A percentile compares a stretch with the other conserved stretches of the same genome.
phyloP scores from a whole-genome alignment of 2,113 vertebrate genomes.

The Macquaria ambigua region DNA sequence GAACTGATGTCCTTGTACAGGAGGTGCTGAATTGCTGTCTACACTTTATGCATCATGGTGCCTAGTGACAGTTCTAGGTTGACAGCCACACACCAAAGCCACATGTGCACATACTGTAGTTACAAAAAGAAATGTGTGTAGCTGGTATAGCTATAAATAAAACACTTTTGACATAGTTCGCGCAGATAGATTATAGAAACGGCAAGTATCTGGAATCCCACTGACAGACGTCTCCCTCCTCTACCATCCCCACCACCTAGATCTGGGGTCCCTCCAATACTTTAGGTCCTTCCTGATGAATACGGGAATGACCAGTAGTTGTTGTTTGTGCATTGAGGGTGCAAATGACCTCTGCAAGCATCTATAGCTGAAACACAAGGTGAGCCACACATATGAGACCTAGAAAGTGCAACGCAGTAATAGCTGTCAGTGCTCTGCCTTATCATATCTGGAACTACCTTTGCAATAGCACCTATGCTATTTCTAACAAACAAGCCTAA shows the following conservation, averaged over 20 bases:
- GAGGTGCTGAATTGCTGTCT: slow-evolving; percentile 34
- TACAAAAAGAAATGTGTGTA: slow-evolving; percentile 25
- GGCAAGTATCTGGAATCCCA: background rate
- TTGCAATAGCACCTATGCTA: background rate
- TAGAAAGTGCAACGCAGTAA: background rate
- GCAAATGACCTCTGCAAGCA: slow-evolving; percentile 18
- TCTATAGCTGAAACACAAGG: slow-evolving; percentile 5
- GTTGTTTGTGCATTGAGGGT: slow-evolving; percentile 2
- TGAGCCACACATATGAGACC: background rate
- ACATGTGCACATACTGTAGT: slow-evolving; percentile 23
- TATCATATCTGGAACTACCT: background rate
- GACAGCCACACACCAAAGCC: slow-evolving; percentile 28
- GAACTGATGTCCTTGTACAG: slow-evolving; percentile 1
- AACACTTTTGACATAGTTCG: slow-evolving; percentile 24
- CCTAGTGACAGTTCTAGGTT: slow-evolving; percentile 57
- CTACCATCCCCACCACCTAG: background rate
- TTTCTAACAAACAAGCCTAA: background rate
- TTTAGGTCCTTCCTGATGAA: background rate
- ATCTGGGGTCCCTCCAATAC: background rate
- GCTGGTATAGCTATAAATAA: slow-evolving; percentile 36
- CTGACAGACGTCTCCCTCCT: slow-evolving; percentile 4
- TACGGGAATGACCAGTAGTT: background rate
- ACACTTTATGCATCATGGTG: slow-evolving; percentile 28
- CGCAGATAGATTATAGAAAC: slow-evolving; percentile 25
- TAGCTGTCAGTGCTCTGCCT: background rate